Evolutionary conservation across 1,140 invertebrate species (phyloP), one percentile per base, ranked within the genome.

Genomic region (Drosophila sproati): DNA sequence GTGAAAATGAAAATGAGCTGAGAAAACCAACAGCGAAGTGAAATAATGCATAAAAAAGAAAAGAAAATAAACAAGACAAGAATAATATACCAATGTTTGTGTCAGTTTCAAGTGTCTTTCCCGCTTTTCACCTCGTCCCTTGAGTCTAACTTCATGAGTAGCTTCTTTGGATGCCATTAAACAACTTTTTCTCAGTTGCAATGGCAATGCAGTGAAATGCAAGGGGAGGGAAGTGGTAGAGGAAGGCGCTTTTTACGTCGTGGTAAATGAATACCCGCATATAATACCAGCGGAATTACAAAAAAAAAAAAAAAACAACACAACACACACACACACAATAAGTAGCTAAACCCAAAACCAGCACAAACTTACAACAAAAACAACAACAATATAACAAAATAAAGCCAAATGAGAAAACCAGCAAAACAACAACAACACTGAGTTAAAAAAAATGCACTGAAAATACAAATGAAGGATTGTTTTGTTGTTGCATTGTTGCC

Each of bases 381-480:
- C 56, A 62, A 57, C 31, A 79, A 57, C 39, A 52, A 52, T 63
- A 77, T 55, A 69, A 71, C 48, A 73, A 32, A 57, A 34, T 37
- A 61, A 20, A 41, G 8, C 39, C 45, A n/a, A 20, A 34, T 32
- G 55, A 47, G 56, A 73, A 56, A 80, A 43, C 60, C 66, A 63
- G 61, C 64, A 63, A 57, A 72, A 78, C 32, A 59, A 54, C 41
- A 64, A 77, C 48, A 52, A 55, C 48, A 60, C 66, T 10, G 31
- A 41, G 31, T 28, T 48, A 51, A 43, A 55, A 77, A 64, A 80
- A 76, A 54, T 87, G 82, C 71, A 75, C 60, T 67, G 43, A 67
- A 73, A 86, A 78, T 71, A 85, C 78, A 86, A 85, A 85, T 86
- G 82, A 85, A 85, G 82, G 78, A 85, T 83, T 80, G 81, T 73